Evolutionary conservation across 2,888 invertebrate genomes (phyloP), one percentile per base, ranked within the genome.

Genomic region (Antitype chi): DNA sequence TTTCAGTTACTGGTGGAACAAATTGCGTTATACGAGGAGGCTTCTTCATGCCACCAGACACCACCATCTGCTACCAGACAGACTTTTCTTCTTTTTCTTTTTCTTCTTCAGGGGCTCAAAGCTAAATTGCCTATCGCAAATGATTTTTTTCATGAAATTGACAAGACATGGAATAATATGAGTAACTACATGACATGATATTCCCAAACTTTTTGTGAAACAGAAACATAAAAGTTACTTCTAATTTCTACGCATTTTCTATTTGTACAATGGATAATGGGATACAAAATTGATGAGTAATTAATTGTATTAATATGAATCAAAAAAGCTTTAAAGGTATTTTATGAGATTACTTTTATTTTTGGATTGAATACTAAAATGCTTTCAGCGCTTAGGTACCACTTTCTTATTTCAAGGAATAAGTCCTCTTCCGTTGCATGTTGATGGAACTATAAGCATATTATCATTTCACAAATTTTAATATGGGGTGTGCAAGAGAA

Each of bases 51-150:
- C n/a, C n/a, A n/a, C n/a, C n/a, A n/a, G n/a, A n/a, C n/a, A n/a
- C n/a, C n/a, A n/a, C n/a, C n/a, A n/a, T n/a, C n/a, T n/a, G n/a
- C 69, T 78, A 70, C 63, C 38, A 85, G 85, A 77, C 75, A 74
- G 74, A 78, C 59, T 68, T 57, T 17, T n/a, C n/a, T n/a, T n/a
- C n/a, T n/a, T n/a, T n/a, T n/a, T n/a, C n/a, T n/a, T n/a, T n/a
- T n/a, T n/a, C n/a, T n/a, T n/a, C n/a, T n/a, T n/a, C 17, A 9
- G 17, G n/a, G 1, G 23, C 13, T 23, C 32, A 67, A 53, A 32
- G 55, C 23, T 32, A 23, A 67, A 32, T 52, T 52, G 15, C 2
- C 8, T 9, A 15, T 9, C 23, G 28, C 8, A 28, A 28, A 28
- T 47, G 1, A 20, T 13, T 20, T 64, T 11, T 49, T 28, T 15